Conservation (phyloP, 2,113 vertebrate species). For the Clarias batrachus region DNA sequence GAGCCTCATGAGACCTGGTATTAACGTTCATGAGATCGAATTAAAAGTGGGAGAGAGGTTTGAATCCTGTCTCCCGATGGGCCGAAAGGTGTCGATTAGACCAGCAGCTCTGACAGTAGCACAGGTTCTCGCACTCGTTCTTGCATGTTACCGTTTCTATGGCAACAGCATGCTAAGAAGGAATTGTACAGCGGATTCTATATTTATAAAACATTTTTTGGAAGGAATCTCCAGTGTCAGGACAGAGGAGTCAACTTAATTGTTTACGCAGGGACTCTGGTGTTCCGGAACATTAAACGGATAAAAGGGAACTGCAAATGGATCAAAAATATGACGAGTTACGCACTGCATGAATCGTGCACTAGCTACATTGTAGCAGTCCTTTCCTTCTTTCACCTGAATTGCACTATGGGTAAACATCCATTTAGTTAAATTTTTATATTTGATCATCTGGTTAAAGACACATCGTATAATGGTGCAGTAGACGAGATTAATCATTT, state of each 20-base stretch:
- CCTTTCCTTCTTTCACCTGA: background rate
- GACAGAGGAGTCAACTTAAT: background rate
- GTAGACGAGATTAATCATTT: too few relatives aligned
- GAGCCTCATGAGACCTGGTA: background rate
- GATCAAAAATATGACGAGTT: background rate
- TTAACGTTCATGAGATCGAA: background rate
- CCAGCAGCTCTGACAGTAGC: background rate
- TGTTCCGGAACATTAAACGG: background rate
- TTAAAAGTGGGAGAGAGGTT: background rate
- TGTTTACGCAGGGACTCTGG: background rate
- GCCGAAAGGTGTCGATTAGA: background rate
- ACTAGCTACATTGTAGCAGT: too few relatives aligned
- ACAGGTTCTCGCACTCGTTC: background rate
- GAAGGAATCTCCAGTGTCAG: background rate
- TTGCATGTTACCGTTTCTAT: background rate
- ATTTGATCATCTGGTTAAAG: background rate
- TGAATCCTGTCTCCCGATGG: background rate
- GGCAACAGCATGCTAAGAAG: background rate
- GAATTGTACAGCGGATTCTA: too few relatives aligned
- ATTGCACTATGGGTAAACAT: background rate
- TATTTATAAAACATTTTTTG: background rate
- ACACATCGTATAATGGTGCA: background rate
- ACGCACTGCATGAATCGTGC: background rate
- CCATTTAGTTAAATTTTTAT: background rate
- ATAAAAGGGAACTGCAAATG: background rate